Percentiles rank a stretch among this genome's conserved stretches.
These are phyloP conservation scores for Enteromius argenteus DNA, from an alignment of 2,797 vertebrate genomes.

Conservation along the genomic window DNA sequence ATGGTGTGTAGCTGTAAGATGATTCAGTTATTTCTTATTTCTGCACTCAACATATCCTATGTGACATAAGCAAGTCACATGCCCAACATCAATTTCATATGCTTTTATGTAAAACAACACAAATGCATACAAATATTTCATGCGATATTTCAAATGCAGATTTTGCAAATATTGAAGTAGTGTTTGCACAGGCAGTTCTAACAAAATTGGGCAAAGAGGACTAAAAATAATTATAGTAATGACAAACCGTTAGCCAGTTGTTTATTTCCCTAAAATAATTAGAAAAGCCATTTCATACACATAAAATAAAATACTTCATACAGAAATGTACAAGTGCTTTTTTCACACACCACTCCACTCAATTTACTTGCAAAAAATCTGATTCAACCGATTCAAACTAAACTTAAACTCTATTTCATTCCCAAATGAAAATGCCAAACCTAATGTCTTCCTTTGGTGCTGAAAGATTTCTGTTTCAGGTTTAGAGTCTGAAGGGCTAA, in stretches of 20 bases:
- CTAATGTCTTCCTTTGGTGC: not conserved
- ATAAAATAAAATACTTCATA: slow-evolving; percentile 17
- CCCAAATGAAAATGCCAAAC: not conserved
- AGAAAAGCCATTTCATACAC: slow-evolving; percentile 22
- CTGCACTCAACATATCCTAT: too few relatives aligned
- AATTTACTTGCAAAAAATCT: not conserved
- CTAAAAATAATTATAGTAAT: not conserved
- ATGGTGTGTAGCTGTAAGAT: not conserved
- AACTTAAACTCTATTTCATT: not conserved
- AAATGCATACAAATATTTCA: not conserved
- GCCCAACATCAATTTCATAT: not conserved
- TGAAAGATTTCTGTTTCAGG: not conserved
- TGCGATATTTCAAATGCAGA: not conserved
- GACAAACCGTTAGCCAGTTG: not conserved
- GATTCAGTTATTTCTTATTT: not conserved
- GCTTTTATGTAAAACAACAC: not conserved
- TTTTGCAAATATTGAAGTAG: too few relatives aligned
- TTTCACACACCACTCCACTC: slow-evolving; percentile 50
- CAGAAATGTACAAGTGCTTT: slow-evolving; percentile 3
- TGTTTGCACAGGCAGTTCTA: not conserved
- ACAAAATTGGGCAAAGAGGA: not conserved
- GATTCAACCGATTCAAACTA: slow-evolving; percentile 26
- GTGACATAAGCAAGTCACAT: not conserved
- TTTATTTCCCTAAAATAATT: slow-evolving; percentile 61
- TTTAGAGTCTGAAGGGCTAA: not conserved